phyloP scores from a whole-genome alignment of 2,113 vertebrate species.

The Pteronura brasiliensis region DNA sequence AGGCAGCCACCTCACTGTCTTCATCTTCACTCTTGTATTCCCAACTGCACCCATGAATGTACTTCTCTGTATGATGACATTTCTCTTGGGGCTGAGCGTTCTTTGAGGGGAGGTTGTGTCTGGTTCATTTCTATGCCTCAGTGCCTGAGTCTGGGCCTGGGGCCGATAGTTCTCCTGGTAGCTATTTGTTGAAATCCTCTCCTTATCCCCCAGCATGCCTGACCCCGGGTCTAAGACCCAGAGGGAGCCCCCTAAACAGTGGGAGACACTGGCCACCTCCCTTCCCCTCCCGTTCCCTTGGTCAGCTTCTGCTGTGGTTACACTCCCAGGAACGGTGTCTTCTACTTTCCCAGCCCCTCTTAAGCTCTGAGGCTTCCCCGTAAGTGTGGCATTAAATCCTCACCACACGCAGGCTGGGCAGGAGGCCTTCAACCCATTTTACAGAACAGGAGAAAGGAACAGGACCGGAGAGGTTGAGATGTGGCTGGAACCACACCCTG shows the following conservation, averaged over 20 bases:
- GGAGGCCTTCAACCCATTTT: neutral
- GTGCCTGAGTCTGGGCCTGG: neutral
- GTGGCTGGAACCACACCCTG: neutral
- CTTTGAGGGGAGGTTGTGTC: neutral
- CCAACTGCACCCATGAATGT: neutral
- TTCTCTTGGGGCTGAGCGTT: neutral
- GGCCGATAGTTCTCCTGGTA: neutral
- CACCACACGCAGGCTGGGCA: neutral
- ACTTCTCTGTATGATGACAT: neutral
- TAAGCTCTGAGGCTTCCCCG: neutral
- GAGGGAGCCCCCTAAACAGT: neutral
- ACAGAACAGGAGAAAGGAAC: neutral
- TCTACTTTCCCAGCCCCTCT: neutral
- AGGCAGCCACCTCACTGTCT: neutral
- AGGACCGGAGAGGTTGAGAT: neutral
- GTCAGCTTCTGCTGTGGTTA: neutral
- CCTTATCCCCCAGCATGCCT: neutral
- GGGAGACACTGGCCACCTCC: neutral
- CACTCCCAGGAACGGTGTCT: neutral
- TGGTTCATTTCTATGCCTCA: neutral
- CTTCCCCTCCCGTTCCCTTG: accelerated
- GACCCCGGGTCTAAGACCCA: neutral
- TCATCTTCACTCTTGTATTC: neutral
- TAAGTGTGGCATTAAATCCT: neutral
- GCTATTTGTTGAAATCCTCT: neutral